phyloP scores from a whole-genome alignment of 2,113 vertebrate species.

The Sprattus sprattus region DNA sequence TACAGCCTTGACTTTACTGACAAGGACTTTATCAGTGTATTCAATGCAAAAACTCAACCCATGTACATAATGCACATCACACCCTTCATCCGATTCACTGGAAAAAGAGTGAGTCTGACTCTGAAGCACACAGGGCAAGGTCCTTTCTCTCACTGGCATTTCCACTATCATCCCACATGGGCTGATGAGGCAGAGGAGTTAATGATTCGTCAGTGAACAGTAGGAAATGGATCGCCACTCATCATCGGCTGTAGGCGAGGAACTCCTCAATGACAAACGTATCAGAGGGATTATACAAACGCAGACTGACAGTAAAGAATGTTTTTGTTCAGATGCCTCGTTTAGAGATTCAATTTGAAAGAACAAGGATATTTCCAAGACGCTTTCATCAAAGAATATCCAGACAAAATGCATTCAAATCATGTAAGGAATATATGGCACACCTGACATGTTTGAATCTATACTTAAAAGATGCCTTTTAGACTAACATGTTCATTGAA shows the following conservation, averaged over 20 bases:
- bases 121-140: constrained; percentile 33
- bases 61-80: not conserved
- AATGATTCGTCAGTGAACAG: constrained; percentile 61
- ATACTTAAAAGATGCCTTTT: not conserved
- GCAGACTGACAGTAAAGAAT: not conserved
- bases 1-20: not conserved
- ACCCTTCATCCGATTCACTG: not conserved
- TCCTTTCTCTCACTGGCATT: constrained; percentile 25
- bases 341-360: not conserved
- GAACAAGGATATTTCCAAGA: not conserved
- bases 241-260: constrained; percentile 28
- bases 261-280: constrained; percentile 8
- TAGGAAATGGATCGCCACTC: constrained; percentile 26
- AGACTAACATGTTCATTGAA: too few relatives aligned
- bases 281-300: constrained; percentile 6
- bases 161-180: constrained; percentile 27
- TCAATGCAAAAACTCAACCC: not conserved
- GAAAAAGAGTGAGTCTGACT: not conserved
- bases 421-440: not conserved
- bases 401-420: not conserved
- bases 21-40: not conserved
- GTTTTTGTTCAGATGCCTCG: not conserved
- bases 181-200: constrained; percentile 43
- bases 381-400: not conserved
- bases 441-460: not conserved